Base-by-base conservation (phyloP, 2,888 invertebrate species). In the Drosophila algonquin region DNA sequence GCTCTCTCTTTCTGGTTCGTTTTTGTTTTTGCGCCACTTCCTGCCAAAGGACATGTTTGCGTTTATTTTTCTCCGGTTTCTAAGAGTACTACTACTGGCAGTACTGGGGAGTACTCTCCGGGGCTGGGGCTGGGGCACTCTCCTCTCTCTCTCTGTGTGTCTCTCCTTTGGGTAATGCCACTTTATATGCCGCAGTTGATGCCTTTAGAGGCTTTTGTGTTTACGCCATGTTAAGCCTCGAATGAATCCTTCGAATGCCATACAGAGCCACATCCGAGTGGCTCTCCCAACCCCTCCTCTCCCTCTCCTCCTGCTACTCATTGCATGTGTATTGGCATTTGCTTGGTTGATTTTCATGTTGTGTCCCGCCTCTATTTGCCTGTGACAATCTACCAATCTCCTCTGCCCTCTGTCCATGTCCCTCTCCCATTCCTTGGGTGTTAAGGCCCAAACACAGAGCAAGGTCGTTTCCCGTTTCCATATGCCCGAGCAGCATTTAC, bases 121-220 rank as follows among this genome's bases (percentile, higher is more conserved):
- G 21, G 21, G 21, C 3, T 32, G 10, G 10, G 3, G 3, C 32
- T 32, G 9, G 9, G 9, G 35, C 9, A 32, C 35, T 35, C 35
- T 35, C 10, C 35, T 45, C 40, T 56, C 53, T 7, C 56, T 3
- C 62, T 45, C 53, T 35, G 50, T 51, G 52, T 53, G 65, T 35
- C 52, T 51, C 55, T 53, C 68, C 82, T 82, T 77, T 70, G 82
- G 80, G 81, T 90, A 90, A 90, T 90, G 81, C 81, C 82, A 87
- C 87, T 90, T 90, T 90, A 90, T 90, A 83, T 90, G 90, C 89
- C 90, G 80, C 90, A 90, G 79, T 90, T 88, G 87, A 87, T 90
- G 90, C 83, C 87, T 89, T 89, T 84, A 88, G 84, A 88, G 84
- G 84, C 84, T 88, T 87, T 84, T 84, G 76, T 87, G 86, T 87